Base-by-base conservation (phyloP, 1,140 invertebrate species). In the Archegozetes longisetosus region DNA sequence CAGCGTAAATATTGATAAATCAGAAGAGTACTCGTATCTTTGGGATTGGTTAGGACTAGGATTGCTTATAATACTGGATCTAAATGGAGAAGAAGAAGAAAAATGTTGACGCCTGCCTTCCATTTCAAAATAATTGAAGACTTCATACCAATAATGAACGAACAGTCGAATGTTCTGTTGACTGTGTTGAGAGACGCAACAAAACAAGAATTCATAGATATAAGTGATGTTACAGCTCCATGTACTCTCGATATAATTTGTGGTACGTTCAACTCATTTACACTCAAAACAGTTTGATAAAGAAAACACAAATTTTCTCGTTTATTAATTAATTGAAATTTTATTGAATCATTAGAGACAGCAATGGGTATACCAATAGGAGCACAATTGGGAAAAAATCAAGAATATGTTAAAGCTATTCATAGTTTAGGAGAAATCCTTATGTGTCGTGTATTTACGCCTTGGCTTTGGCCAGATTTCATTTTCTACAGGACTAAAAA, bases 281-380 rank as follows among this genome's bases (percentile, higher is more conserved):
- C n/a, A n/a, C n/a, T n/a, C n/a, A n/a, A n/a, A n/a, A n/a, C n/a
- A n/a, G n/a, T n/a, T n/a, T n/a, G n/a, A n/a, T n/a, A n/a, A n/a
- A n/a, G n/a, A n/a, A n/a, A n/a, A n/a, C n/a, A n/a, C n/a, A n/a
- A n/a, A n/a, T n/a, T n/a, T n/a, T n/a, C n/a, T n/a, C n/a, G n/a
- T n/a, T n/a, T n/a, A n/a, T n/a, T n/a, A n/a, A n/a, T n/a, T n/a
- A n/a, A n/a, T n/a, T n/a, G n/a, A n/a, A 92, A 88, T 14, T 84
- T 84, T 66, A n/a, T 58, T 58, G n/a, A n/a, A n/a, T n/a, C n/a
- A n/a, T n/a, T n/a, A n/a, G n/a, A n/a, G n/a, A n/a, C n/a, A n/a
- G n/a, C 85, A 9, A 88, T 90, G 85, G 87, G 86, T 48, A 72
- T 76, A 58, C 74, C 76, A 68, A 76, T 86, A 9, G 77, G 80